Evolutionary conservation across 1,140 invertebrate genomes (phyloP).

Genomic region (Hyles euphorbiae): DNA sequence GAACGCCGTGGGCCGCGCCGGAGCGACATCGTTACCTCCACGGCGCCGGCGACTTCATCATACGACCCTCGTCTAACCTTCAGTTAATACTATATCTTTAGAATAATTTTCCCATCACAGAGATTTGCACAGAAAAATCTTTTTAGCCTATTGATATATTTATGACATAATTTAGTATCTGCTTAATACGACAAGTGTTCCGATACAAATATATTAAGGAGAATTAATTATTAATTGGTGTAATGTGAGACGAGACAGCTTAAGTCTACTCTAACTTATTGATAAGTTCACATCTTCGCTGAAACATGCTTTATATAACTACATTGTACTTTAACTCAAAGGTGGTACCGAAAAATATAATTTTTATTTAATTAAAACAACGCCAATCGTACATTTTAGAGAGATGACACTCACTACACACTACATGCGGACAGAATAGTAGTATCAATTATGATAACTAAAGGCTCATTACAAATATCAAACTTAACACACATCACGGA

Average conservation of each 20-base stretch:
- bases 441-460: conserved; percentile 59
- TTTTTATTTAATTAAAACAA: conserved; percentile 57
- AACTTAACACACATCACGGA: conserved; percentile 58
- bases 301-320: conserved; percentile 65
- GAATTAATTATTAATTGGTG: conserved; percentile 51
- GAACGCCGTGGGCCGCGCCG: not conserved
- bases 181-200: conserved; percentile 58
- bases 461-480: conserved; percentile 48
- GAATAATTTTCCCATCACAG: conserved; percentile 72
- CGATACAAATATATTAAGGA: conserved; percentile 59
- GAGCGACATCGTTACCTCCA: conserved; percentile 3
- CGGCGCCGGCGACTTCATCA: conserved; percentile 7
- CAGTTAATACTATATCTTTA: conserved; percentile 71
- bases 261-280: conserved; percentile 63
- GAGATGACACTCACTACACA: conserved; percentile 56
- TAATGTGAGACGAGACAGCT: conserved; percentile 67
- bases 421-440: conserved; percentile 49
- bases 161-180: conserved; percentile 63
- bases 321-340: conserved; percentile 74
- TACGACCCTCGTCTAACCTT: conserved; percentile 45
- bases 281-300: conserved; percentile 63
- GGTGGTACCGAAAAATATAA: conserved; percentile 74
- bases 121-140: conserved; percentile 67
- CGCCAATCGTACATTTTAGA: conserved; percentile 65
- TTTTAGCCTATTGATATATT: conserved; percentile 70